These are phyloP conservation scores for Drosophila athabasca DNA, from an alignment of 1,140 invertebrate species.

Conservation along the genomic window DNA sequence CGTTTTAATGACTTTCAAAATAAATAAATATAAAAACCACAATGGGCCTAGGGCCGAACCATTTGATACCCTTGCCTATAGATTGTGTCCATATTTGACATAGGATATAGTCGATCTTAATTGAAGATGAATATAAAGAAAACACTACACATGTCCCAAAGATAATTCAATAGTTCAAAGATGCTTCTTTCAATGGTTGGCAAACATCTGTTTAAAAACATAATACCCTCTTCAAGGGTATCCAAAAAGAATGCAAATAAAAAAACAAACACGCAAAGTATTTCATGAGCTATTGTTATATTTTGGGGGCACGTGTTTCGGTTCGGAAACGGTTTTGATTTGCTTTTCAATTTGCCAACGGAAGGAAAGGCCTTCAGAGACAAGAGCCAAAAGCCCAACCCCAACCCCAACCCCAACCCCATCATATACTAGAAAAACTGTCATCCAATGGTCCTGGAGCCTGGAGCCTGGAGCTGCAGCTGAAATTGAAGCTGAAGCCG, in stretches of 20 bases:
- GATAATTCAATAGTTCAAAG: too few species aligned
- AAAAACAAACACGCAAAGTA: slow-evolving; percentile 44
- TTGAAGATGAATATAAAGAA: too few species aligned
- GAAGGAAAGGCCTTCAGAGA: slow-evolving; percentile 46
- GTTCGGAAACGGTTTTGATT: slow-evolving; percentile 15
- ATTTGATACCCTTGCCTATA: too few species aligned
- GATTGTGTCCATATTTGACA: too few species aligned
- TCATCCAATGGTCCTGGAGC: slow-evolving; percentile 26
- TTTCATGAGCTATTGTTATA: slow-evolving; percentile 52
- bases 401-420: slow-evolving; percentile 9
- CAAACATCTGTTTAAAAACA: slow-evolving; percentile 26
- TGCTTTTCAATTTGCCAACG: slow-evolving; percentile 66
- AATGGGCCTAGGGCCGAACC: too few species aligned
- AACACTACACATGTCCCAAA: too few species aligned
- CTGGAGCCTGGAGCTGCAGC: not conserved
- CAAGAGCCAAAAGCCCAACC: slow-evolving; percentile 26
- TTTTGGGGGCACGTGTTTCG: slow-evolving; percentile 49
- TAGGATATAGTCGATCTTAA: too few species aligned
- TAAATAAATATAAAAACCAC: slow-evolving; percentile 48
- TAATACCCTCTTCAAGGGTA: slow-evolving; percentile 18
- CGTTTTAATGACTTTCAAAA: slow-evolving; percentile 69
- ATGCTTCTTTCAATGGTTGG: too few species aligned
- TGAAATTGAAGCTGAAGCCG: slow-evolving; percentile 16
- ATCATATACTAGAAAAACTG: slow-evolving; percentile 38
- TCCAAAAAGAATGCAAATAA: slow-evolving; percentile 47